Conservation (phyloP, 2,888 invertebrate species). For the Zaprionus lineosus region DNA sequence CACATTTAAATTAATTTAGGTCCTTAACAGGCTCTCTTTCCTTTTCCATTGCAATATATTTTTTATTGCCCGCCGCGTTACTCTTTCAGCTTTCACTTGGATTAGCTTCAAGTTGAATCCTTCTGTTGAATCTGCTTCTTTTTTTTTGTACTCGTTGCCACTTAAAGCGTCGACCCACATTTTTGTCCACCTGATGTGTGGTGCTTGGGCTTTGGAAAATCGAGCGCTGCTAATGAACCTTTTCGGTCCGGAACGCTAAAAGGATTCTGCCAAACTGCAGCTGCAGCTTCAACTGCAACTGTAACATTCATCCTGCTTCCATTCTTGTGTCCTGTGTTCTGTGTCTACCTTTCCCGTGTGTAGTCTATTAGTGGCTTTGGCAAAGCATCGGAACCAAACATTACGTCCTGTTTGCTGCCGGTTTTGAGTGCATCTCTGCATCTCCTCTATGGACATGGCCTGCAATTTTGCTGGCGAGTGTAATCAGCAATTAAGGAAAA, state of each 20-base stretch:
- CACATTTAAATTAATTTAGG: no score
- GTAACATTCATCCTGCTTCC: neutral
- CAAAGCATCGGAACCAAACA: conserved; percentile 17
- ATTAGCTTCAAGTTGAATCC: no score
- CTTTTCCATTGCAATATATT: no score
- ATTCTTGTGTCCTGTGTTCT: no score
- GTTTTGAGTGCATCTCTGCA: no score
- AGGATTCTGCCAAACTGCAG: conserved; percentile 7
- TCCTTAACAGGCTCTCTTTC: no score
- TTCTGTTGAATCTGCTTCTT: no score
- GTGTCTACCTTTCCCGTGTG: neutral
- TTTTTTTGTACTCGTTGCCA: no score
- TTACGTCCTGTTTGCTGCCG: no score
- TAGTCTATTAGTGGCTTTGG: conserved; percentile 44
- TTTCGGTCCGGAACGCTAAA: conserved; percentile 15
- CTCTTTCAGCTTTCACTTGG: no score
- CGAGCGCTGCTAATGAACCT: conserved; percentile 34
- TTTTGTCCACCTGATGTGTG: neutral
- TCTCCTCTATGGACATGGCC: no score
- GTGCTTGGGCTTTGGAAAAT: conserved; percentile 18
- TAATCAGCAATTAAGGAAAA: conserved; percentile 27
- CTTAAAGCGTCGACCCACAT: conserved; percentile 25
- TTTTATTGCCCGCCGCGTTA: no score
- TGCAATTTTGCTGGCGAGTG: conserved; percentile 12
- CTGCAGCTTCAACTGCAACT: conserved; percentile 2